A percentile compares a stretch with the other conserved stretches of the same genome.
Evolutionary conservation across 2,888 invertebrate species (phyloP).

Genomic region (Bellardia pandia): DNA sequence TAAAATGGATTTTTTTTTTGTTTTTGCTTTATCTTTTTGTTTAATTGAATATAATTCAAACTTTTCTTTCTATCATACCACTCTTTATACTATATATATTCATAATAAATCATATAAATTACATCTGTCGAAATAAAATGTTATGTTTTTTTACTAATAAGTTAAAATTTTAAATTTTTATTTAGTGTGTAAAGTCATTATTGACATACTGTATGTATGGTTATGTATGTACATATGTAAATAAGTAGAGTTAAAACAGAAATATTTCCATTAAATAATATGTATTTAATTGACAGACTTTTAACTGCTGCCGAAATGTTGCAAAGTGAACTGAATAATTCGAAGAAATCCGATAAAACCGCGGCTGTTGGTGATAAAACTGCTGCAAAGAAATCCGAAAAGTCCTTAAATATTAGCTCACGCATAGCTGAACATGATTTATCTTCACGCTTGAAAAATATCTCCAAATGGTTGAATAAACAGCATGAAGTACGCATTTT

Average conservation of each 20-base stretch:
- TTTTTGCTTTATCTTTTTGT: too few species aligned
- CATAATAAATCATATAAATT: too few species aligned
- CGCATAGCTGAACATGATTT: slow-evolving; percentile 89
- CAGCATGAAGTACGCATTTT: slow-evolving; percentile 86
- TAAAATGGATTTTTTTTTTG: too few species aligned
- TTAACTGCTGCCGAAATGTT: slow-evolving; percentile 88
- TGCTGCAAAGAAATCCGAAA: slow-evolving; percentile 86
- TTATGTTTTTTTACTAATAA: too few species aligned
- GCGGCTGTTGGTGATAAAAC: slow-evolving; percentile 11
- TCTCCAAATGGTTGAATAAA: slow-evolving; percentile 88
- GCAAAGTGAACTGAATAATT: slow-evolving; percentile 85
- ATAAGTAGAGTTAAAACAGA: background rate
- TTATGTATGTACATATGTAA: too few species aligned
- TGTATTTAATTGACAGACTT: slow-evolving; percentile 83
- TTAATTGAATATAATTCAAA: too few species aligned
- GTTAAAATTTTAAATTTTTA: too few species aligned
- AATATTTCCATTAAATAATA: background rate
- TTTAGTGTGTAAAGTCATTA: too few species aligned
- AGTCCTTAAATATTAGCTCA: slow-evolving; percentile 87
- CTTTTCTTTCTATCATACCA: too few species aligned
- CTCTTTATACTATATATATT: too few species aligned
- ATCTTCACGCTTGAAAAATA: slow-evolving; percentile 87
- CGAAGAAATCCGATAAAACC: slow-evolving; percentile 12
- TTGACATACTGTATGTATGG: too few species aligned
- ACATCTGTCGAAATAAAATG: too few species aligned